These are phyloP conservation scores for Heliocidaris erythrogramma DNA, from an alignment of 35 echinoderm and acorn worm genomes.

Conservation along the genomic window DNA sequence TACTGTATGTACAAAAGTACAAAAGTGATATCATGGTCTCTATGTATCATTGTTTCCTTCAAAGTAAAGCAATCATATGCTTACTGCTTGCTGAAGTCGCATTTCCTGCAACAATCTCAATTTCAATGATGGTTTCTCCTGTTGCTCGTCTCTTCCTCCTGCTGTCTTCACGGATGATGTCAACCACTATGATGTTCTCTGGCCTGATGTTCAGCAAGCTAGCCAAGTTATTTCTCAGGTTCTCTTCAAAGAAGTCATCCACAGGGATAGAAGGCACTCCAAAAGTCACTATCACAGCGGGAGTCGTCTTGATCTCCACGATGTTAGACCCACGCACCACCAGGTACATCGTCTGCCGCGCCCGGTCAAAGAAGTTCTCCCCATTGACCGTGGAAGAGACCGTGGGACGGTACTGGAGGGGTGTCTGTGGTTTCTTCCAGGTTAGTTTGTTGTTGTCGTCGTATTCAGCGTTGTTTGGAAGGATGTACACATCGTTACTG, in stretches of 20 bases:
- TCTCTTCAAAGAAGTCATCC: constrained; percentile 96
- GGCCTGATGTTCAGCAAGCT: constrained; percentile 63
- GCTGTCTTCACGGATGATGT: constrained; percentile 81
- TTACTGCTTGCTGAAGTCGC: background rate
- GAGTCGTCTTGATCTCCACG: constrained; percentile 76
- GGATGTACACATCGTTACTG: constrained; percentile 51
- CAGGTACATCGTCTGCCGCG: constrained; percentile 67
- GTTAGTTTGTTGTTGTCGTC: constrained; percentile 33
- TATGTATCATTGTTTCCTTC: too few species aligned
- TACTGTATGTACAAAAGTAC: too few species aligned
- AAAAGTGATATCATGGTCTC: too few species aligned
- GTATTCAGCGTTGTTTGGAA: constrained; percentile 68
- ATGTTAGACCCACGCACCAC: constrained; percentile 52
- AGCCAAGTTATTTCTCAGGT: constrained; percentile 78
- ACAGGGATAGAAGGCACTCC: constrained; percentile 79
- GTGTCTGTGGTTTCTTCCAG: constrained; percentile 32
- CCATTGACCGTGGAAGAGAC: constrained; percentile 63
- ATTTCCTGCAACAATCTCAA: constrained; percentile 76
- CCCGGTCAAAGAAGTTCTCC: constrained; percentile 89
- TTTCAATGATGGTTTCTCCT: constrained; percentile 47
- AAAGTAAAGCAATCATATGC: background rate
- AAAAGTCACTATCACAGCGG: constrained; percentile 80
- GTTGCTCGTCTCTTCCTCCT: constrained; percentile 51
- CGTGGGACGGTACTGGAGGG: constrained; percentile 54
- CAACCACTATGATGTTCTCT: constrained; percentile 74